Evolutionary conservation across 2,797 vertebrate species (phyloP).

Genomic region (Myoxocephalus aenaeus): DNA sequence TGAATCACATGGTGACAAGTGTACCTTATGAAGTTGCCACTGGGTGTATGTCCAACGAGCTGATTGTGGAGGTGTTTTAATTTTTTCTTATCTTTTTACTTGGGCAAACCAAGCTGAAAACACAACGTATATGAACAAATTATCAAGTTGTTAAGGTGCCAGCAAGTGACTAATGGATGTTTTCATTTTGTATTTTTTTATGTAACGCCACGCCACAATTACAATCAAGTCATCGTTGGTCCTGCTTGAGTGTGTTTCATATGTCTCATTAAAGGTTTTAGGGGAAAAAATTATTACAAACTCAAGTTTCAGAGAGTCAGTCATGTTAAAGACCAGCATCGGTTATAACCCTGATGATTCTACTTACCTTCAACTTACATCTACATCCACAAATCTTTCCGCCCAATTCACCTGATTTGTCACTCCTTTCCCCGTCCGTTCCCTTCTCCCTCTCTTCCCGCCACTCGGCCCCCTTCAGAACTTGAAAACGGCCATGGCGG

Average conservation of each 20-base stretch:
- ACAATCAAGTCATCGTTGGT: neutral
- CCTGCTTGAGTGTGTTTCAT: neutral
- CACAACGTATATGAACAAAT: neutral
- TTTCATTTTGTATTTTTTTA: neutral
- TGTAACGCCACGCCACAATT: neutral
- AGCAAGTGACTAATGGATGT: neutral
- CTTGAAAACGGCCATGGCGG: conserved; percentile 88
- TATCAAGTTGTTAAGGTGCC: neutral
- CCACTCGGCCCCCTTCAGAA: conserved; percentile 79
- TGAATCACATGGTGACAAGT: no score
- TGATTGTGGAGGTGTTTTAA: neutral
- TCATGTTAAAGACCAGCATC: neutral
- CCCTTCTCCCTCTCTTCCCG: neutral
- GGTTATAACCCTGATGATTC: neutral
- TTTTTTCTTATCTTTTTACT: no score
- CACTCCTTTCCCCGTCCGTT: neutral
- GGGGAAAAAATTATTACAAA: neutral
- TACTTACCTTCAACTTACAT: neutral
- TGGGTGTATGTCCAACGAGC: no score
- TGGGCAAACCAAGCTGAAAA: no score
- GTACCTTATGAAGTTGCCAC: no score
- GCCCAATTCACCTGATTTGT: neutral
- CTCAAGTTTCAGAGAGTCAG: neutral
- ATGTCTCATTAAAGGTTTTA: neutral
- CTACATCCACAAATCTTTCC: neutral